Evolutionary conservation across 2,113 vertebrate genomes (phyloP), one percentile per base, ranked within the genome.

Genomic region (Noturus placidus): DNA sequence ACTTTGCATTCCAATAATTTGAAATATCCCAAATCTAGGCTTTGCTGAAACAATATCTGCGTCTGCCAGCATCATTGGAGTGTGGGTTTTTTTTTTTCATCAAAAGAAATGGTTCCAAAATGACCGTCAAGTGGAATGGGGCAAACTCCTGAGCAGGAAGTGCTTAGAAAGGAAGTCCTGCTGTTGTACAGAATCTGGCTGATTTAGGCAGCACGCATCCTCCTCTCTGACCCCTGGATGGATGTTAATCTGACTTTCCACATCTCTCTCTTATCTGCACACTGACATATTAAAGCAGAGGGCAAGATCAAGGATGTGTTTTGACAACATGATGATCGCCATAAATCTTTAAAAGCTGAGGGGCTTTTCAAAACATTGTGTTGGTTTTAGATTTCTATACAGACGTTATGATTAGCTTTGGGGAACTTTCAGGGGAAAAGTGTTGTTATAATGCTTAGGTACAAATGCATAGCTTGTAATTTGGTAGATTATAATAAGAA

Each of bases 21-120:
- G 50, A 83, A 77, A 85, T 80, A 88, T 89, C 59, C n/a, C 79
- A 81, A 88, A 63, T 77, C 57, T 86, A 69, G 57, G 50, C 83
- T 50, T 57, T 93, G 91, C 27, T 78, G 50, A 94, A 83, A 92
- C 8, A 92, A 94, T 84, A 88, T 89, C 4, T 59, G 3, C 59
- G 30, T 57, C 38, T 89, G 86, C 84, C 91, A 91, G 88, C 74
- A 67, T 46, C 76, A 86, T 74, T 82, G 52, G 80, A 81, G 81
- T 35, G 42, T 67, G 9, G 79, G 79, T 85, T 86, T 84, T 65
- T 46, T 83, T 83, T 85, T 86, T 84, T 25, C 33, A 65, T 86
- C 81, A 85, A 63, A 82, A 72, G 56, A 86, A 89, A 70, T 67
- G 50, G 63, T 67, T 84, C 65, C 65, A 86, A 65, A 54, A 30